Base-by-base conservation (phyloP, 2,113 vertebrate genomes). In the Actenoides hombroni region DNA sequence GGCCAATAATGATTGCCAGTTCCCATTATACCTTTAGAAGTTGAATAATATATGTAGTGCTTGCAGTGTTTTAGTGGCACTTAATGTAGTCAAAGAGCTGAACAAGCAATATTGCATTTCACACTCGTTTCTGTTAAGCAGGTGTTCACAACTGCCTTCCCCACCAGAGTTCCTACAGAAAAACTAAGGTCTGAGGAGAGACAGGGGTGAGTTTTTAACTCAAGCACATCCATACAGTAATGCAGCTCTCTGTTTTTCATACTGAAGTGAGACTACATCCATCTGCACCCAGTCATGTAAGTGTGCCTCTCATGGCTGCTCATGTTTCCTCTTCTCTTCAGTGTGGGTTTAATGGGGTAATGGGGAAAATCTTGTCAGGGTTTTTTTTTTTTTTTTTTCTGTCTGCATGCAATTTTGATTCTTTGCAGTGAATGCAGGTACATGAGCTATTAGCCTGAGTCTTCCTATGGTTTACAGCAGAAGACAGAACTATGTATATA, bases 1-100 rank as follows among this genome's bases (percentile, higher is more conserved):
- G 92, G 94, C 60, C 83, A 90, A 42, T 96, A 94, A 94, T 92
- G 91, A 90, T 81, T 97, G 86, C 83, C 80, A 88, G 76, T 96
- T 96, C 88, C 96, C 56, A 39, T 94, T 94, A 95, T 24, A 91
- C 56, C 76, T 95, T 95, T 95, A 88, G 95, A 92, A 95, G 46
- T 48, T 94, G 88, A 88, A 77, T 94, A 95, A 96, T 95, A 88
- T 94, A 78, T 64, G 61, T 77, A 88, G 83, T 80, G 60, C 86
- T 90, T 96, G 69, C 76, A 88, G 56, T 91, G 83, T 91, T 96
- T 97, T 94, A 95, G 88, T 78, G 86, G 88, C 88, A 83, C 78
- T 96, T 95, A 90, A 65, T 1, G 2, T 8, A 59, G 60, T 40
- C 60, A 71, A 94, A 91, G 64, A 91, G 96, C 92, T 96, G 95